phyloP scores from a whole-genome alignment of 2,797 vertebrate genomes.

The Acanthurus leucopareius region DNA sequence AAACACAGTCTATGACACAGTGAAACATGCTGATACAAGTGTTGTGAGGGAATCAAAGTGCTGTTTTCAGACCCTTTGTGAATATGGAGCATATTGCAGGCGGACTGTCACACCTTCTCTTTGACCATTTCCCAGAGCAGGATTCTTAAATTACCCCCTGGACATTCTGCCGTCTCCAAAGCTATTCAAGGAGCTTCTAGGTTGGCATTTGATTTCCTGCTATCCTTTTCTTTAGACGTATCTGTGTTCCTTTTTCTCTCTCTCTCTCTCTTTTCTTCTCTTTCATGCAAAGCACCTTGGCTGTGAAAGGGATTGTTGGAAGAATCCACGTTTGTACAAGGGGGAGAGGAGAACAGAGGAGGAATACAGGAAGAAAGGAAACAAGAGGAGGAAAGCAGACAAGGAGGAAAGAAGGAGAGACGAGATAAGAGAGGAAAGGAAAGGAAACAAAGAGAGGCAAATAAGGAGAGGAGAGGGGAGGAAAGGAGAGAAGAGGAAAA shows the following conservation, averaged over 20 bases:
- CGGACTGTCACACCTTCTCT: constrained; percentile 62
- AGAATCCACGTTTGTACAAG: constrained; percentile 53
- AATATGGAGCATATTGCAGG: constrained; percentile 68
- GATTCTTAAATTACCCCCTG: constrained; percentile 64
- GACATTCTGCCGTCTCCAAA: constrained; percentile 63
- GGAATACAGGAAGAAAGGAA: not conserved
- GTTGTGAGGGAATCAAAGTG: constrained; percentile 59
- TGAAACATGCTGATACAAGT: constrained; percentile 50
- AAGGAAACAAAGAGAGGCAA: not conserved
- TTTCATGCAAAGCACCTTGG: constrained; percentile 71
- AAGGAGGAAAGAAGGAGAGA: not conserved
- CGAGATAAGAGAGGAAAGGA: not conserved
- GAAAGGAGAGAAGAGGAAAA: not conserved
- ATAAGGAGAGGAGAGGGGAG: too few species aligned
- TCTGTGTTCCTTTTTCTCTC: constrained; percentile 29
- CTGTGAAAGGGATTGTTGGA: constrained; percentile 61
- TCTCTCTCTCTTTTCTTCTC: constrained; percentile 36
- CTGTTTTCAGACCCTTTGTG: constrained; percentile 54
- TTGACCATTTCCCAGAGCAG: constrained; percentile 60
- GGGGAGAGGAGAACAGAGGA: constrained; percentile 34
- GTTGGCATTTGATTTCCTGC: constrained; percentile 75
- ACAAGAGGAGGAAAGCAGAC: not conserved
- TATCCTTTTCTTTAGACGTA: constrained; percentile 60
- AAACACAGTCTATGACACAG: constrained; percentile 15
- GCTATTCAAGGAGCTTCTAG: constrained; percentile 68